A percentile compares a stretch with the other conserved stretches of the same genome.
These are phyloP conservation scores for Pangasius sanitwongsei DNA, from an alignment of 2,797 vertebrate genomes.

Conservation along the genomic window DNA sequence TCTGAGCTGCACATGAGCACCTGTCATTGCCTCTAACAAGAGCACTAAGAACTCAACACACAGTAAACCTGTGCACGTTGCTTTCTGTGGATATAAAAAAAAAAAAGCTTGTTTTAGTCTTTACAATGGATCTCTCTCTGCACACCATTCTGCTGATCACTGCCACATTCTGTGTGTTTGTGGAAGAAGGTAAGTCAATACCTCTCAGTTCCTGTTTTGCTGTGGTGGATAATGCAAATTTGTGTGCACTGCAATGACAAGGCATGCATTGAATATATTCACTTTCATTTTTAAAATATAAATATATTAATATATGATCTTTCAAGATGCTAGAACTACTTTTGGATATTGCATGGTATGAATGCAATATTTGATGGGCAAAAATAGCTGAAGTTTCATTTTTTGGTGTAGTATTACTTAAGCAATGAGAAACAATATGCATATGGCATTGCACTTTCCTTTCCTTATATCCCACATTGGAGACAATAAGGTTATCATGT, in stretches of 20 bases:
- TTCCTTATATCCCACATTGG: background rate
- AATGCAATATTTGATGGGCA: background rate
- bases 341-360: background rate
- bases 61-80: conserved; percentile 16
- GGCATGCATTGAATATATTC: background rate
- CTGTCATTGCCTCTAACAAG: conserved; percentile 63
- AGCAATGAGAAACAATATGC: background rate
- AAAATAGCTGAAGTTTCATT: background rate
- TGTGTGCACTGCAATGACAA: background rate
- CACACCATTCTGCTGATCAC: conserved; percentile 63
- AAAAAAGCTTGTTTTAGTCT: conserved; percentile 24
- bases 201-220: background rate
- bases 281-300: too few relatives aligned
- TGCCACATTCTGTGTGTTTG: conserved; percentile 71
- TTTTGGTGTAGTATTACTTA: background rate
- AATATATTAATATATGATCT: background rate
- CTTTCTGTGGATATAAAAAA: conserved; percentile 38
- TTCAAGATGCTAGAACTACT: background rate
- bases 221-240: conserved; percentile 1
- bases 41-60: conserved; percentile 21
- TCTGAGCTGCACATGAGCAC: conserved; percentile 67
- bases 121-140: conserved; percentile 63
- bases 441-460: too few relatives aligned
- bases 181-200: conserved; percentile 80
- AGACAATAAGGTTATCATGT: background rate